These are phyloP conservation scores for Aphelocoma californica DNA, from an alignment of 2,797 vertebrate genomes.

Conservation along the genomic window DNA sequence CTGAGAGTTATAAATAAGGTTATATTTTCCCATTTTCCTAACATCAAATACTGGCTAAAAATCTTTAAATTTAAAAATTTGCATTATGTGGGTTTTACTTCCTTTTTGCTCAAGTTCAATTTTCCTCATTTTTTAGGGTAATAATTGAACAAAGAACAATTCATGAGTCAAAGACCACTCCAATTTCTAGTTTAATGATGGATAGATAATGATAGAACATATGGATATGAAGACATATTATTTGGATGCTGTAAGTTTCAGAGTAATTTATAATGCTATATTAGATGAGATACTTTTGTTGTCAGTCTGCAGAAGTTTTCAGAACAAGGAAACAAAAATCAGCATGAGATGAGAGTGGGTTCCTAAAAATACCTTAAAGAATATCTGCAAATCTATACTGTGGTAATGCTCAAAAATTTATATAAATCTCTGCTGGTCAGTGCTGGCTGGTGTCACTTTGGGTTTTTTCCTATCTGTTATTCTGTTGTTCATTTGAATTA, in stretches of 20 bases:
- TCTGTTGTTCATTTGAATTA: not conserved
- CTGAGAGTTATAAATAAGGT: not conserved
- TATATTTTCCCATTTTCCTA: not conserved
- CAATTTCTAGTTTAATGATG: not conserved
- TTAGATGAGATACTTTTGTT: not conserved
- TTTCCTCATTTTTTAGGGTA: not conserved
- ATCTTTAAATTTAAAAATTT: not conserved
- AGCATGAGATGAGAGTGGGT: not conserved
- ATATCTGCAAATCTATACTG: not conserved
- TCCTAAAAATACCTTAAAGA: not conserved
- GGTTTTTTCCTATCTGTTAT: not conserved
- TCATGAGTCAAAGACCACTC: not conserved
- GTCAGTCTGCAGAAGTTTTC: not conserved
- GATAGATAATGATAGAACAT: not conserved
- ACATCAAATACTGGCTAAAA: not conserved
- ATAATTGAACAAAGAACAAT: not conserved
- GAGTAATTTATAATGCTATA: not conserved
- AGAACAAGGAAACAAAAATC: not conserved
- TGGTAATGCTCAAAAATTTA: not conserved
- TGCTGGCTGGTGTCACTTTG: not conserved
- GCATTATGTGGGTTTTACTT: not conserved
- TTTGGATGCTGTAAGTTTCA: not conserved
- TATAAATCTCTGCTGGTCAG: not conserved
- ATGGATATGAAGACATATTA: not conserved
- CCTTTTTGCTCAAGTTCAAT: not conserved